These are phyloP conservation scores for Pocillopora grandis DNA, from an alignment of 92 coral and sea anemone genomes.

Conservation along the genomic window DNA sequence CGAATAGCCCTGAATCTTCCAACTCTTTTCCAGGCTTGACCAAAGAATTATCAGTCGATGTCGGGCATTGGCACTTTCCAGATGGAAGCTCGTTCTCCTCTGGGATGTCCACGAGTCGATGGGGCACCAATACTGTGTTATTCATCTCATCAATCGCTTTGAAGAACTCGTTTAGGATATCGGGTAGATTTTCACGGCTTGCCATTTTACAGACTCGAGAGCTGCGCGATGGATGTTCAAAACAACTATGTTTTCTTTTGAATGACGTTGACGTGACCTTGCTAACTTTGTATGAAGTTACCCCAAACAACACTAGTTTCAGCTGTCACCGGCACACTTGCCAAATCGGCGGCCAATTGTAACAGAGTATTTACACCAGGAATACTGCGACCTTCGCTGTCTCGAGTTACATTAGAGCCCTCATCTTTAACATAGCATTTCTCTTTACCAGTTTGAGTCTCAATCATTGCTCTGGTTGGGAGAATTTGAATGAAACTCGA, in stretches of 20 bases:
- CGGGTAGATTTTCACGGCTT: slow-evolving; percentile 43
- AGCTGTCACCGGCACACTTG: too few relatives aligned
- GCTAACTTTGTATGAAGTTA: not conserved
- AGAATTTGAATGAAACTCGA: too few relatives aligned
- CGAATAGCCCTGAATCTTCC: slow-evolving; percentile 24
- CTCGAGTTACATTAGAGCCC: too few relatives aligned
- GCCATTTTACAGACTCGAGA: slow-evolving; percentile 22
- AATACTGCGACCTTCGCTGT: too few relatives aligned
- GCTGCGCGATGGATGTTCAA: not conserved
- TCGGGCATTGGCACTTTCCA: slow-evolving; percentile 30
- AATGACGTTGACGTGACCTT: not conserved
- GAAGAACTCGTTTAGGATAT: slow-evolving; percentile 44
- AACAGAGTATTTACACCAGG: too few relatives aligned
- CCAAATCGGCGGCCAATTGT: too few relatives aligned
- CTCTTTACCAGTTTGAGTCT: too few relatives aligned
- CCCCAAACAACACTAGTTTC: too few relatives aligned
- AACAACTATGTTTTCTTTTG: not conserved
- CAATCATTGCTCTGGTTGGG: too few relatives aligned
- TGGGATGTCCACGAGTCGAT: slow-evolving; percentile 57
- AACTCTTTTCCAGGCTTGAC: slow-evolving; percentile 39
- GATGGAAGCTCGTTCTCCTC: slow-evolving; percentile 16
- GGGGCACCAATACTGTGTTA: slow-evolving; percentile 55
- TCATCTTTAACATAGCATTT: too few relatives aligned
- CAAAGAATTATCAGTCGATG: slow-evolving; percentile 21
- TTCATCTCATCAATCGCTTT: slow-evolving; percentile 61